Evolutionary conservation across 2,113 vertebrate genomes (phyloP).

Genomic region (Pterocles gutturalis): DNA sequence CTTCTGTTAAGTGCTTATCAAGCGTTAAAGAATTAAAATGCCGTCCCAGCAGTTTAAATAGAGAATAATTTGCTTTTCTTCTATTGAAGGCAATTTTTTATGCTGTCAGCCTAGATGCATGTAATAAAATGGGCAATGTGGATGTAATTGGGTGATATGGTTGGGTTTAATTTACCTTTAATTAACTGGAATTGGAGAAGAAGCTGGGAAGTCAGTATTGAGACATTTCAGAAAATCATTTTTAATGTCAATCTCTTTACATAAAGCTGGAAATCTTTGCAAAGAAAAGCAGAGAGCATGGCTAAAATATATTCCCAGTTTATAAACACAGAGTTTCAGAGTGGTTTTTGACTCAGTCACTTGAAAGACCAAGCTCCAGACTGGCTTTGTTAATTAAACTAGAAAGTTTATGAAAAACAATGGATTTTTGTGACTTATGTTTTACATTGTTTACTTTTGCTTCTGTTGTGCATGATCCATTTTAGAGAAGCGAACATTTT

Average conservation of each 20-base stretch:
- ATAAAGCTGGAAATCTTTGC: background rate
- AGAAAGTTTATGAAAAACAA: background rate
- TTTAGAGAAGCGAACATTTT: background rate
- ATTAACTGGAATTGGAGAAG: slow-evolving; percentile 51
- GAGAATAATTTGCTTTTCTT: slow-evolving; percentile 71
- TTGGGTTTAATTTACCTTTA: slow-evolving; percentile 71
- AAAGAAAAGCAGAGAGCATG: background rate
- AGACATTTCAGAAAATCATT: slow-evolving; percentile 17
- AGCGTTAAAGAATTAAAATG: slow-evolving; percentile 73
- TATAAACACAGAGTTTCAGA: background rate
- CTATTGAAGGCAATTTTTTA: slow-evolving; percentile 70
- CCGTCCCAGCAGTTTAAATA: slow-evolving; percentile 57
- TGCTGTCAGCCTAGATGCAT: slow-evolving; percentile 64
- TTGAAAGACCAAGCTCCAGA: background rate
- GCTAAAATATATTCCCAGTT: background rate
- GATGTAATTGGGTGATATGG: slow-evolving; percentile 67
- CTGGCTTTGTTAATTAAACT: background rate
- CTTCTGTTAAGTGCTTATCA: slow-evolving; percentile 70
- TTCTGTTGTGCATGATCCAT: background rate
- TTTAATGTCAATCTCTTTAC: background rate
- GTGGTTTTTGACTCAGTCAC: background rate
- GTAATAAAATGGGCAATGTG: slow-evolving; percentile 61
- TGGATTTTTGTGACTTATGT: background rate
- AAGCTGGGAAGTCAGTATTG: background rate
- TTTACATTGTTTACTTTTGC: background rate